Evolutionary conservation across 2,888 invertebrate species (phyloP), one percentile per base, ranked within the genome.

Genomic region (Tachystola acroxantha): DNA sequence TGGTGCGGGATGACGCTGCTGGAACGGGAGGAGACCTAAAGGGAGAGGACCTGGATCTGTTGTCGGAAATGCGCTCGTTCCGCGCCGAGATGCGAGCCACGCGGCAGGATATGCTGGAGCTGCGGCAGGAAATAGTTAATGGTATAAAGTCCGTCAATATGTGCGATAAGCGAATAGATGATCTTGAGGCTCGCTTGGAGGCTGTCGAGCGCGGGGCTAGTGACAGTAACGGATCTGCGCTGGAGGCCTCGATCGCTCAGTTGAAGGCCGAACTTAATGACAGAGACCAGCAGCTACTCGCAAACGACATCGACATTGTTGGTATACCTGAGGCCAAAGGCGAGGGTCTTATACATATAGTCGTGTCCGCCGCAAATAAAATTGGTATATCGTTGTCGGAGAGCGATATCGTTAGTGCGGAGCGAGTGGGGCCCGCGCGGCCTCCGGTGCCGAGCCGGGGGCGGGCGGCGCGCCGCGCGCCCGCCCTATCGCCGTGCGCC

Each of bases 401-500:
- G 7, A 6, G 22, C 22, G 22, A 22, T 9, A 22, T 22, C 22
- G 22, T 22, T 2, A 22, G 22, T 9, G 22, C 22, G 7, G 22
- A 22, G 22, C 24, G 24, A 9, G 24, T 24, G n/a, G 24, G 24
- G 1, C 24, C 1, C 4, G 10, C 27, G 25, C 7, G 37, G 34
- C 1, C 7, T 1, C n/a, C 2, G 24, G 2, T 2, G 24, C 9
- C 1, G 24, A 4, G 4, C n/a, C n/a, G 7, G 11, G 11, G 46
- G 43, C 10, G 3, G 22, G 2, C 22, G 7, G 11, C n/a, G 10
- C 13, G 5, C 9, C 31, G 13, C 39, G 40, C 19, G 31, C 39
- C 24, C 40, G 40, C 10, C 32, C 27, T 1, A 10, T 44, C 10
- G 32, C 22, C 5, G 37, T 44, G 22, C 33, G 41, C 16, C 30